phyloP scores from a whole-genome alignment of 2,888 invertebrate species.

The Phengaris arion region DNA sequence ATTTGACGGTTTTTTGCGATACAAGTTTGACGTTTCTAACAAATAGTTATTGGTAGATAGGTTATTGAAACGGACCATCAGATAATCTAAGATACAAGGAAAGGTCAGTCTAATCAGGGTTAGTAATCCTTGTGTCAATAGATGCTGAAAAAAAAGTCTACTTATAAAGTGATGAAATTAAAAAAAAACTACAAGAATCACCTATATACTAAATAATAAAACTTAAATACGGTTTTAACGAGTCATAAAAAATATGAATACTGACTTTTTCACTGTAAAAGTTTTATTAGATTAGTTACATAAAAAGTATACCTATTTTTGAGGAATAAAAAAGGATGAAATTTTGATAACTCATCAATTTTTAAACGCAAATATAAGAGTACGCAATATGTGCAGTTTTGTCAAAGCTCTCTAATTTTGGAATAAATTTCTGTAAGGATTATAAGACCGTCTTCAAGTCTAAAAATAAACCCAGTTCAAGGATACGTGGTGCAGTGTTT shows the following conservation, averaged over 20 bases:
- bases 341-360: not conserved
- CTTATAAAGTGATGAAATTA: not conserved
- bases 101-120: too few species aligned
- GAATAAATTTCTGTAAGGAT: conserved; percentile 35
- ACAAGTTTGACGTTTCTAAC: too few species aligned
- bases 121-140: too few species aligned
- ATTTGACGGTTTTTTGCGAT: too few species aligned
- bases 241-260: not conserved
- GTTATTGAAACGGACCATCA: too few species aligned
- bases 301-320: not conserved
- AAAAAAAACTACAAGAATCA: not conserved
- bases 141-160: too few species aligned
- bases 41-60: too few species aligned
- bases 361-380: too few species aligned
- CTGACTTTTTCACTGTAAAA: not conserved
- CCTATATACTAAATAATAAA: not conserved
- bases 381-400: not conserved
- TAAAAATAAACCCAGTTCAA: conserved; percentile 43
- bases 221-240: not conserved
- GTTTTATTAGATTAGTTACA: not conserved
- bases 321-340: not conserved
- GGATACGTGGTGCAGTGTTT: conserved; percentile 42
- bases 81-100: too few species aligned
- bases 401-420: conserved; percentile 31
- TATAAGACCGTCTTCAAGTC: conserved; percentile 36